Base-by-base conservation (phyloP, 1,140 invertebrate genomes). In the Agraylea sexmaculata region DNA sequence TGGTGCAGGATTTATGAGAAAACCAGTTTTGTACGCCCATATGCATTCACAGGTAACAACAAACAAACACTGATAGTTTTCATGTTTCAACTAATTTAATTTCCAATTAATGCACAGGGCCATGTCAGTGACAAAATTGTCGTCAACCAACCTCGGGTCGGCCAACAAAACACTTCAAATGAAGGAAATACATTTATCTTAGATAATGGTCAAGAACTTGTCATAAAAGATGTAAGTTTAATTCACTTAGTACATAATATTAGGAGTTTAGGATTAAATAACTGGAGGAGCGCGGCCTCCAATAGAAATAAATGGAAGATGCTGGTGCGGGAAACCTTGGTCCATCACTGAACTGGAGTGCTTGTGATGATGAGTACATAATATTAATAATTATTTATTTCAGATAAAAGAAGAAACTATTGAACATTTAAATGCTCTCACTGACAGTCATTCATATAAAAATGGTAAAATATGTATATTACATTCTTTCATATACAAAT, bases 1-100 rank as follows among this genome's bases (percentile, higher is more conserved):
- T 53, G 81, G 80, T 2, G 71, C 75, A 47, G 83, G 81, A 6
- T 89, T 83, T 50, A 87, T 87, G 83, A 60, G 86, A 15, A 87
- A 87, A 53, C 81, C 83, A 11, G 63, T 81, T 28, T 65, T 89
- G 0, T 78, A 83, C 46, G 67, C 75, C n/a, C 85, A 89, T 47
- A 85, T 86, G 76, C 73, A 79, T 51, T 54, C 67, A 17, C 68
- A 65, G 51, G 64, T 69, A 47, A 57, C 18, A 42, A 29, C 8
- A 7, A 25, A n/a, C n/a, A n/a, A n/a, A n/a, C n/a, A n/a, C n/a
- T n/a, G n/a, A 25, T 7, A 7, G n/a, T 25, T 7, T n/a, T 25
- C 23, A 7, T 25, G 6, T 25, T 25, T 25, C 23, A 25, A n/a
- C 6, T n/a, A 25, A 25, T 25, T 7, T 10, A 21, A 42, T 38